phyloP scores from a whole-genome alignment of 53 echinoderm and acorn worm species.

The Paracentrotus lividus region DNA sequence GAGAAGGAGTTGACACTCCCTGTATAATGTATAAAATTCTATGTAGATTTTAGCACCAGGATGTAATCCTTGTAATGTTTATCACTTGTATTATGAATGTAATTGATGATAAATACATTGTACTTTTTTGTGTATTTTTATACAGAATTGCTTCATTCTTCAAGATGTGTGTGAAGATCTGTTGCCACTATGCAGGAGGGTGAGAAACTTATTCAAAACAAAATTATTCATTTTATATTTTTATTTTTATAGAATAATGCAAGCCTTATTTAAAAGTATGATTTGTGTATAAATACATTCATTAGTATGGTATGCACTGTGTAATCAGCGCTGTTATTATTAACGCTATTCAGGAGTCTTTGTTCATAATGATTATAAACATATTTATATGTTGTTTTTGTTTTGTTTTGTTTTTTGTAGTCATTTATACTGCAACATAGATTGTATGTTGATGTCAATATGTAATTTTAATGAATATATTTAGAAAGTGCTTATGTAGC shows the following conservation, averaged over 20 bases:
- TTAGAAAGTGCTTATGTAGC: background rate
- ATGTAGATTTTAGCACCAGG: too few species aligned
- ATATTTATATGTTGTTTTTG: too few species aligned
- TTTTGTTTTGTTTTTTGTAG: background rate
- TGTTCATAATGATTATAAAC: too few species aligned
- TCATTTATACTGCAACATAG: background rate
- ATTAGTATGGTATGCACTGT: too few species aligned
- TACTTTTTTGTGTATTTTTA: slow-evolving; percentile 34
- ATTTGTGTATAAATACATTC: too few species aligned
- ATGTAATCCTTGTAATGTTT: too few species aligned
- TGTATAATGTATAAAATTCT: too few species aligned
- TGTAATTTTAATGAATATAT: background rate
- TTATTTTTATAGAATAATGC: background rate
- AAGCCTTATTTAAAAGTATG: too few species aligned
- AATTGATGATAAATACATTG: background rate
- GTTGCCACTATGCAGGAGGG: slow-evolving; percentile 87
- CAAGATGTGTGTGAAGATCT: slow-evolving; percentile 88
- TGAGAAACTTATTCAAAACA: slow-evolving; percentile 55
- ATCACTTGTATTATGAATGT: background rate
- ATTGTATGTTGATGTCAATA: background rate
- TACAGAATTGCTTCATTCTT: slow-evolving; percentile 77
- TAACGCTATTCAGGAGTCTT: too few species aligned
- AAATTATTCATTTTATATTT: background rate
- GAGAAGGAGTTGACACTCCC: too few species aligned
- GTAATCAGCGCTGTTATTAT: too few species aligned